phyloP scores from a whole-genome alignment of 1,140 invertebrate genomes.

The Cherax quadricarinatus region DNA sequence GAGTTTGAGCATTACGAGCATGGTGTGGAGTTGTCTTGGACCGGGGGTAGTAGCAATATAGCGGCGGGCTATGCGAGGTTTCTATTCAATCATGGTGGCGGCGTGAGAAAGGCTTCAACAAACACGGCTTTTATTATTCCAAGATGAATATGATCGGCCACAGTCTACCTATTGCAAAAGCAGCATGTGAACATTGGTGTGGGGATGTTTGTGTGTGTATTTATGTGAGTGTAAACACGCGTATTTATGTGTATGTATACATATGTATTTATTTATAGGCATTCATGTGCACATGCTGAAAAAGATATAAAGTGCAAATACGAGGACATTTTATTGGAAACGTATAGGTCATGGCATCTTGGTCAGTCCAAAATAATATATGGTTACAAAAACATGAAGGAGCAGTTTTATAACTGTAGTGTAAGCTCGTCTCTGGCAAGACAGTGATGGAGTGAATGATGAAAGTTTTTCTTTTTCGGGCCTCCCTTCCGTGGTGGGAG shows the following conservation, averaged over 20 bases:
- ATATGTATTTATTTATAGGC: neutral
- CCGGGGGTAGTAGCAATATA: neutral
- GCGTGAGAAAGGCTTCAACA: neutral
- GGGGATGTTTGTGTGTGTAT: slow-evolving; percentile 20
- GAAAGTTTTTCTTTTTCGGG: no score
- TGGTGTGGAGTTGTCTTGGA: neutral
- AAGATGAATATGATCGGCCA: slow-evolving; percentile 14
- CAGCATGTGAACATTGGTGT: neutral
- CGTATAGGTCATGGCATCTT: no score
- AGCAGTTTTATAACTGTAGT: no score
- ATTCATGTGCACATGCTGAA: neutral
- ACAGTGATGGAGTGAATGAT: no score
- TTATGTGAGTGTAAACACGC: slow-evolving; percentile 9
- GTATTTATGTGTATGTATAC: neutral
- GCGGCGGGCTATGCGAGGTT: neutral
- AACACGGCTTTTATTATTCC: slow-evolving; percentile 9
- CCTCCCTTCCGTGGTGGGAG: no score
- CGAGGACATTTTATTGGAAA: no score
- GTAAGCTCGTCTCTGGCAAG: no score
- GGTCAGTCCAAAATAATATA: no score
- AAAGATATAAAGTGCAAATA: no score
- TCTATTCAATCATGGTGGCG: neutral
- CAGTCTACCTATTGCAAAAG: neutral
- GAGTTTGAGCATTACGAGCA: neutral
- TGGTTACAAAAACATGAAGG: no score